Base-by-base conservation (phyloP, 2,797 vertebrate species). In the Mastacembelus armatus region DNA sequence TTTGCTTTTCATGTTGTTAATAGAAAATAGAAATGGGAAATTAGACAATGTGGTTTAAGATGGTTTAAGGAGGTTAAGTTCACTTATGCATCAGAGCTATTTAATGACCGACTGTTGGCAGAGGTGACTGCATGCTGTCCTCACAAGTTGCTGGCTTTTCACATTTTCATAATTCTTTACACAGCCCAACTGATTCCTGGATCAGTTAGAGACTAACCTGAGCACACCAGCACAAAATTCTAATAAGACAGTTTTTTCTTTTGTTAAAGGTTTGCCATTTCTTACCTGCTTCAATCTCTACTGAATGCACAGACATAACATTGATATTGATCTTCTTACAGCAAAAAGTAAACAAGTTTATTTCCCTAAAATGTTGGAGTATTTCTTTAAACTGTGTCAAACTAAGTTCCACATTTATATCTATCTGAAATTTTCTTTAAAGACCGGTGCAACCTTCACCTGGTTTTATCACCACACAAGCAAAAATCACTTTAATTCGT, bases 401-500 rank as follows among this genome's bases (percentile, higher is more conserved):
- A 65, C 55, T 58, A 66, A 55, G 21, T 66, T 78, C 29, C 19
- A 6, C 16, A 29, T 77, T 73, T 73, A 5, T 43, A 48, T 56
- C 55, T 51, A 43, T 80, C 29, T 30, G 16, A 66, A 80, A 66
- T 33, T n/a, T 24, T 75, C 45, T 74, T 62, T 51, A 72, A 64
- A n/a, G 27, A 66, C 33, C 14, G 22, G 15, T 26, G 16, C 66
- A 80, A 63, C 85, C 81, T 87, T 89, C 80, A 88, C 83, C 83
- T 69, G 70, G 68, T 72, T 74, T 83, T 78, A 77, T 82, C 66
- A 63, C 30, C 43, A 66, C 50, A 40, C 62, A 54, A 65, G 50
- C 45, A 67, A 59, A 69, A 80, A 73, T 65, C 52, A 45, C 62
- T 84, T 82, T 71, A 76, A 83, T 85, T 82, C 87, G 79, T 87